Evolutionary conservation across 2,797 vertebrate genomes (phyloP).

Genomic region (Pantherophis alleghaniensis): DNA sequence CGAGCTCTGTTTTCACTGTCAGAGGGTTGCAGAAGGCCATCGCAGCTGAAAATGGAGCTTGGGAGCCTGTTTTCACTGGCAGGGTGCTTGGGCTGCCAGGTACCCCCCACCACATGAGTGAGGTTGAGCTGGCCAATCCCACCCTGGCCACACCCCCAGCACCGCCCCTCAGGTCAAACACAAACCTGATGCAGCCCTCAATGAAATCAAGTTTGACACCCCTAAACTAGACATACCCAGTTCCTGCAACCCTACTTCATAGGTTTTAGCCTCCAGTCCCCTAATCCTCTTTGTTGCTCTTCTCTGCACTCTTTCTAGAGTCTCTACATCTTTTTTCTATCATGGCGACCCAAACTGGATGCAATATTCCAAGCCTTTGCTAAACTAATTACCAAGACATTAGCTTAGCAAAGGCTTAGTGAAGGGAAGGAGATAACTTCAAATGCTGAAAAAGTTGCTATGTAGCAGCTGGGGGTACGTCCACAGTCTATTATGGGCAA

Average conservation of each 20-base stretch:
- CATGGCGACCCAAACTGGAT: not conserved
- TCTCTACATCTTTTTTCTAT: not conserved
- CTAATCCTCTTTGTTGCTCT: not conserved
- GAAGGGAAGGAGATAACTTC: not conserved
- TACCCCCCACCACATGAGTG: too few species aligned
- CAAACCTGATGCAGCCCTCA: too few species aligned
- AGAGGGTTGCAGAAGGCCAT: too few species aligned
- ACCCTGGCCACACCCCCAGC: too few species aligned
- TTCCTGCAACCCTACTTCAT: not conserved
- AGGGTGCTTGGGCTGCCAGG: too few species aligned
- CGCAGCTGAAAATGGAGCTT: too few species aligned
- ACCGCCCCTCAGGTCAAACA: too few species aligned
- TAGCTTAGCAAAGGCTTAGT: not conserved
- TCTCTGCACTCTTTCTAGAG: not conserved
- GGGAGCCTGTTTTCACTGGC: too few species aligned
- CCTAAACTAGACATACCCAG: not conserved
- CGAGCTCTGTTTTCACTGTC: too few species aligned
- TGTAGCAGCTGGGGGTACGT: not conserved
- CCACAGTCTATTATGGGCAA: not conserved
- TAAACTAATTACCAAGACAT: not conserved
- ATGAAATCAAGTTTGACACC: too few species aligned
- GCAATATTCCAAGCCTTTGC: not conserved
- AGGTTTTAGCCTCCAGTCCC: not conserved
- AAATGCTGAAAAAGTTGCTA: not conserved
- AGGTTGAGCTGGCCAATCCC: too few species aligned